Evolutionary conservation across 1,140 invertebrate species (phyloP).

Genomic region (Arctopsyche grandis): DNA sequence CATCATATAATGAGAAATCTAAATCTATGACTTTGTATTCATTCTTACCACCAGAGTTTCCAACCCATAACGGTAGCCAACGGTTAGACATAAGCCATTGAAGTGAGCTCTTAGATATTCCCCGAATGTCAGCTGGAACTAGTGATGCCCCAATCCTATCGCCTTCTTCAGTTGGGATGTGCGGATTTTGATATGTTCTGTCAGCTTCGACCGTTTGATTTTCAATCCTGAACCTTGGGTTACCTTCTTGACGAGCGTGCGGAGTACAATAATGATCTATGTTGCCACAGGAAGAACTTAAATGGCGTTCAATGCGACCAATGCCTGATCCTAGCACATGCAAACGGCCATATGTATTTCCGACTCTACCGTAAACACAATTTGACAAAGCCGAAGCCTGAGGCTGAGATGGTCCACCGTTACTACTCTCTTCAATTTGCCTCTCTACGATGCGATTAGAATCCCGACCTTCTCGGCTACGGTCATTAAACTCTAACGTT

Average conservation of each 20-base stretch:
- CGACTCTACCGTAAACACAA: conserved; percentile 59
- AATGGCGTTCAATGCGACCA: conserved; percentile 68
- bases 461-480: conserved; percentile 45
- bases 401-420: not conserved
- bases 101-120: conserved; percentile 69
- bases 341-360: conserved; percentile 67
- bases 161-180: conserved; percentile 39
- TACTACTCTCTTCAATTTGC: conserved; percentile 32
- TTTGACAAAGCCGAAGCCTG: conserved; percentile 54
- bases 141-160: conserved; percentile 43
- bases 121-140: conserved; percentile 57
- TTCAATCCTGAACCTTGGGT: conserved; percentile 51
- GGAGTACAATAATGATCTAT: conserved; percentile 65
- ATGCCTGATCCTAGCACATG: conserved; percentile 68
- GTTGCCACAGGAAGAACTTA: conserved; percentile 68
- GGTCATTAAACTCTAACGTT: conserved; percentile 54
- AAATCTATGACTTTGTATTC: conserved; percentile 71
- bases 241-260: conserved; percentile 39
- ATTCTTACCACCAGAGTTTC: conserved; percentile 62
- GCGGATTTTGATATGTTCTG: conserved; percentile 47
- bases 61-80: conserved; percentile 69
- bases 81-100: conserved; percentile 70
- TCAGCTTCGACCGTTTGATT: conserved; percentile 53
- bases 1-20: conserved; percentile 60
- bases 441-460: conserved; percentile 18